phyloP scores from a whole-genome alignment of 2,113 vertebrate species.

The Gasterosteus nipponicus region DNA sequence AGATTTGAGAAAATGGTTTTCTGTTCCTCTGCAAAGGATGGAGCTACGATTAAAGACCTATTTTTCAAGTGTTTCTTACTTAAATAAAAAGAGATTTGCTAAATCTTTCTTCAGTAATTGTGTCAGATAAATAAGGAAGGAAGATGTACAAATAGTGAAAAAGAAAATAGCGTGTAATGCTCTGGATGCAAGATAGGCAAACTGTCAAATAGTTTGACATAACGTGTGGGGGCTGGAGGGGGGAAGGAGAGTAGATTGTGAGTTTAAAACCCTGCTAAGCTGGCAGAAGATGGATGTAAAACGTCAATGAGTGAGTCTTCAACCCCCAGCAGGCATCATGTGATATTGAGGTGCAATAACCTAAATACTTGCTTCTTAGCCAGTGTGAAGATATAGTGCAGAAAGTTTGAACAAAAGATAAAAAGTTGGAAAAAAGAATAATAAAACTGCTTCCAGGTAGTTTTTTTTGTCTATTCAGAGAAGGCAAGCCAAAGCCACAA shows the following conservation, averaged over 20 bases:
- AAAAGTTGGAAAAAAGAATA: not conserved
- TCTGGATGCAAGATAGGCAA: not conserved
- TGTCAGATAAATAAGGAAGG: not conserved
- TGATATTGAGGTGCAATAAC: not conserved
- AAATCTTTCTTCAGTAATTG: not conserved
- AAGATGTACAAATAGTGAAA: not conserved
- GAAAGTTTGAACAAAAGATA: slow-evolving; percentile 1
- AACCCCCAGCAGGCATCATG: not conserved
- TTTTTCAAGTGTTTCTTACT: not conserved
- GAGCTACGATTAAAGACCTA: not conserved
- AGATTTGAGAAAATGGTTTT: not conserved
- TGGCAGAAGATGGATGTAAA: not conserved
- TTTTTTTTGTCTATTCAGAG: slow-evolving; percentile 12
- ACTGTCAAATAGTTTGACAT: not conserved
- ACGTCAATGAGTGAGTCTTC: not conserved
- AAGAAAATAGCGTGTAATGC: not conserved
- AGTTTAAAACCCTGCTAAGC: slow-evolving; percentile 1
- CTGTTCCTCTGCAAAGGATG: not conserved
- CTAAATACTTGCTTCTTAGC: not conserved
- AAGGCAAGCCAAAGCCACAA: slow-evolving; percentile 26
- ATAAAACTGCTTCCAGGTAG: slow-evolving; percentile 1
- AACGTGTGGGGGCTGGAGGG: not conserved
- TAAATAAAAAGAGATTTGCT: not conserved
- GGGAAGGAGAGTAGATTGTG: not conserved
- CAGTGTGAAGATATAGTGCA: not conserved